Conservation (phyloP, 2,113 vertebrate species). For the Eira barbara region DNA sequence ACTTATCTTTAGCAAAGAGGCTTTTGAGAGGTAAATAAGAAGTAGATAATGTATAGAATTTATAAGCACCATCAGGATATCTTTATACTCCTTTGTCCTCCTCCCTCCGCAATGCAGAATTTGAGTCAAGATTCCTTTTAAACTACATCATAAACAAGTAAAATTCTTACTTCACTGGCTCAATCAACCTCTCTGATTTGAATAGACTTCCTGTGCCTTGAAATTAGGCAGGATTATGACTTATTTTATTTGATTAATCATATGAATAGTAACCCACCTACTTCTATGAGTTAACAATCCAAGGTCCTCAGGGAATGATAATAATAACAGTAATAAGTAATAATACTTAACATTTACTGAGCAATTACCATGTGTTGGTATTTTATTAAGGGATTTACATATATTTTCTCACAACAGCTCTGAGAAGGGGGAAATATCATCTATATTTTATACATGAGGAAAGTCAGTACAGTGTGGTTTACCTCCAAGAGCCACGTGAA, state of each 20-base stretch:
- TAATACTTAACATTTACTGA: not conserved
- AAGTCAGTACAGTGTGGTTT: not conserved
- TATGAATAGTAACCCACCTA: not conserved
- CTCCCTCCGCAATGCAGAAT: not conserved
- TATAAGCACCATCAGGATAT: not conserved
- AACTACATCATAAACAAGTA: not conserved
- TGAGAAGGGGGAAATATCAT: not conserved
- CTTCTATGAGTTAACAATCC: not conserved
- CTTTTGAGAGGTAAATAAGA: not conserved
- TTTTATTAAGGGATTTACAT: not conserved
- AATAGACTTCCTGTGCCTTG: not conserved
- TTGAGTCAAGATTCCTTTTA: not conserved
- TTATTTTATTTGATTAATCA: not conserved
- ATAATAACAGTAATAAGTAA: not conserved
- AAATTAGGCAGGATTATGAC: not conserved
- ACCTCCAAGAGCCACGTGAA: not conserved
- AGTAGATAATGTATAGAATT: slow-evolving; percentile 5
- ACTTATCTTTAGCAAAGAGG: not conserved
- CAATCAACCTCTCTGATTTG: not conserved
- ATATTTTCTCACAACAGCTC: not conserved
- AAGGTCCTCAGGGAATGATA: not conserved
- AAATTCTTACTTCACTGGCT: not conserved
- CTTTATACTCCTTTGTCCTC: not conserved
- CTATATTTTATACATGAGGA: not conserved
- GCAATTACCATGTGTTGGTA: not conserved